Evolutionary conservation across 2,113 vertebrate species (phyloP), one percentile per base, ranked within the genome.

Genomic region (Lipotes vexillifer): DNA sequence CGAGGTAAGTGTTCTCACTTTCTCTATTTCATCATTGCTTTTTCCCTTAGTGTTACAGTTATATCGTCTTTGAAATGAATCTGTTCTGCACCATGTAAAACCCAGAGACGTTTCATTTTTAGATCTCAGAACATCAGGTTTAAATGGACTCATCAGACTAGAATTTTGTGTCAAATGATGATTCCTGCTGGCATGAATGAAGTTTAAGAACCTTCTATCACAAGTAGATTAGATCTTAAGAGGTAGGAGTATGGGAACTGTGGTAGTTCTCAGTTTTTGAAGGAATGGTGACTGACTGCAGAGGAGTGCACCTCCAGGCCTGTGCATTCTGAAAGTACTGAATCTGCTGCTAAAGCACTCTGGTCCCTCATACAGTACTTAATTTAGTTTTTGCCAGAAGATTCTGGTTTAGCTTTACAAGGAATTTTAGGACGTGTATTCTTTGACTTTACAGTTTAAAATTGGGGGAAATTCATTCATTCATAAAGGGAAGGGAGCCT

Each of bases 1-100:
- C 99, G 99, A 99, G 99, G 99, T 99, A 97, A 97, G 96, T 94
- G 78, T 75, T 96, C 65, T 77, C 25, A 21, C 61, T 97, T 96
- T 96, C 31, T 78, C 36, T 20, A 7, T 87, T 94, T 77, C 25
- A 13, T 65, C 44, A 61, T n/a, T 75, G 6, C 52, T 90, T 94
- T 96, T 71, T 68, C 44, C 18, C 33, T 68, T n/a, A 88, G 25
- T 59, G 8, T 55, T 75, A 21, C 9, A 18, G 33, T 41, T n/a
- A 3, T 55, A 33, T 90, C 31, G 75, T 88, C 23, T 97, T 82
- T 87, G 18, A 94, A 95, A 85, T 72, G 49, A 92, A 80, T 29
- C 25, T 84, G 0, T 86, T 89, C 69, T 94, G 41, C 4, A 72
- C 75, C n/a, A 11, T 74, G 57, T 82, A 90, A 89, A 95, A 78